Percentiles rank a stretch among this genome's conserved stretches.
Evolutionary conservation across 2,113 vertebrate genomes (phyloP).

Genomic region (Orcinus orca): DNA sequence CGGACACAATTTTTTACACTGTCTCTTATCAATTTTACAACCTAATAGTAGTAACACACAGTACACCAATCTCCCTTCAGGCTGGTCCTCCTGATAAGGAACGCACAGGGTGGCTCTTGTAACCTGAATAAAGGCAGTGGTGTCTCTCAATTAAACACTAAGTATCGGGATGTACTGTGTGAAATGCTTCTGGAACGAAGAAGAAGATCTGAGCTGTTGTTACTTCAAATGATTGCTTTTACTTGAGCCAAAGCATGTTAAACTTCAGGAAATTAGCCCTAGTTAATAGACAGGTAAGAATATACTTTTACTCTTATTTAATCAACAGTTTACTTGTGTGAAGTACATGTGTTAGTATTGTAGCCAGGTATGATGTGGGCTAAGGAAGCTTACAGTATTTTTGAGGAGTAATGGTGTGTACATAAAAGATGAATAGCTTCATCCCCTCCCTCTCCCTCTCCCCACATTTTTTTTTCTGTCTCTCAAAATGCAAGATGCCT

Average conservation of each 20-base stretch:
- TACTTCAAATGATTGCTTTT: neutral
- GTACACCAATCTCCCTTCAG: neutral
- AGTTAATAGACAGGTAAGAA: neutral
- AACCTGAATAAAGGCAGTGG: neutral
- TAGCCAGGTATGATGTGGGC: neutral
- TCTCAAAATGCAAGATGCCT: neutral
- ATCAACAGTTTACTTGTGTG: neutral
- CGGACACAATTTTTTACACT: neutral
- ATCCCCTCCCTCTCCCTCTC: too few relatives aligned
- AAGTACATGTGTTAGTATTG: neutral
- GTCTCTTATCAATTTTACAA: neutral
- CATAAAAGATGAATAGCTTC: neutral
- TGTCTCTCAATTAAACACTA: neutral
- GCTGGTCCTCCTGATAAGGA: neutral
- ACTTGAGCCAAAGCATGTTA: neutral
- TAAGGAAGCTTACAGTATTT: neutral
- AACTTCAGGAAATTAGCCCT: neutral
- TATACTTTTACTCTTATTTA: neutral
- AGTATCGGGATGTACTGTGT: neutral
- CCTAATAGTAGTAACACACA: conserved; percentile 11
- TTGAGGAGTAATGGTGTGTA: neutral
- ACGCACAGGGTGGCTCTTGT: neutral
- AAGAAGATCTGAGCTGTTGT: neutral
- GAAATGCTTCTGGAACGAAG: neutral
- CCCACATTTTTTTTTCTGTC: neutral